phyloP scores from a whole-genome alignment of 2,888 invertebrate species.

The Aricia artaxerxes region DNA sequence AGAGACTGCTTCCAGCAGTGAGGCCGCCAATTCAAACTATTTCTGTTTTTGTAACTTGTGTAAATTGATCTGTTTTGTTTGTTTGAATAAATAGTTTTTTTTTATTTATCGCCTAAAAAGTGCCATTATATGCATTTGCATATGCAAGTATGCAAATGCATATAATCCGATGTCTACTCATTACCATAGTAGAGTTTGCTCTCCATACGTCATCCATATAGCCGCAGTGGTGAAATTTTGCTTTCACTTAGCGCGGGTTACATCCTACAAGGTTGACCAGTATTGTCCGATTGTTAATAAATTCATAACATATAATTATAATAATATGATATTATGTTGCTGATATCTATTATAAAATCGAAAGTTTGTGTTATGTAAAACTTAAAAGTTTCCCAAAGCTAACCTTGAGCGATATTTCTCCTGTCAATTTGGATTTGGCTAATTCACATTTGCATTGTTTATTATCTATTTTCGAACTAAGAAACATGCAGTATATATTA shows the following conservation, averaged over 20 bases:
- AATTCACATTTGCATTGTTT: background rate
- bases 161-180: too few relatives aligned
- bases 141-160: background rate
- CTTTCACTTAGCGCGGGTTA: constrained; percentile 71
- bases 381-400: background rate
- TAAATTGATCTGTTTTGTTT: too few relatives aligned
- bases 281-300: background rate
- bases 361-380: background rate
- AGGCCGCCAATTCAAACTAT: too few relatives aligned
- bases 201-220: constrained; percentile 43
- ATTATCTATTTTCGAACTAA: background rate
- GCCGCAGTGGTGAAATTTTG: constrained; percentile 61
- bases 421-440: background rate
- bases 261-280: constrained; percentile 29
- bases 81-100: too few relatives aligned
- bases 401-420: background rate
- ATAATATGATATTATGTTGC: constrained; percentile 8
- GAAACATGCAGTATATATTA: background rate
- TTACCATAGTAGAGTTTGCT: background rate
- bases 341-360: background rate
- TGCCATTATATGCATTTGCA: too few relatives aligned
- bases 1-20: too few relatives aligned
- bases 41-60: too few relatives aligned
- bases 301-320: background rate
- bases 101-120: too few relatives aligned